A percentile compares a stretch with the other conserved stretches of the same genome.
Conservation (phyloP, 2,888 invertebrate species). For the Acanthopleura granulata region DNA sequence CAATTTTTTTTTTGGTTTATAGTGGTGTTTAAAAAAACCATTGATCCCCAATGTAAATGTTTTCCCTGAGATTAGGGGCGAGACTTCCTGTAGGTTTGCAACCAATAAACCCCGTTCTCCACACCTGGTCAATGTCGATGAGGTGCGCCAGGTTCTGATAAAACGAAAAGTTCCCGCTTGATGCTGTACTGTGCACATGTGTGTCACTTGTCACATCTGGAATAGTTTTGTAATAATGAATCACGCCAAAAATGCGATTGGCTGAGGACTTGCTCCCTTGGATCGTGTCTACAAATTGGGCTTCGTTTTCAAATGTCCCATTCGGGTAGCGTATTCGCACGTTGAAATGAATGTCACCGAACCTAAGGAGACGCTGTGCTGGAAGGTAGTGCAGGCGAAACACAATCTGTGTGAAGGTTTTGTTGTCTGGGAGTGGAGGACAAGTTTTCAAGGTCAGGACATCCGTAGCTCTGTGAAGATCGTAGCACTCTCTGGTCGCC, state of each 20-base stretch:
- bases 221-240: constrained; percentile 50
- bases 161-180: constrained; percentile 23
- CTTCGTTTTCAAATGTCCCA: constrained; percentile 15
- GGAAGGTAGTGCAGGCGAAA: constrained; percentile 40
- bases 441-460: constrained; percentile 23
- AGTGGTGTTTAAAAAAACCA: background rate
- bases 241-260: constrained; percentile 29
- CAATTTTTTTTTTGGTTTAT: too few species aligned
- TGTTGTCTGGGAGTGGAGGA: background rate
- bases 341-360: constrained; percentile 57
- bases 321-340: constrained; percentile 26
- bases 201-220: constrained; percentile 27
- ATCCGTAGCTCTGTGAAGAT: constrained; percentile 29
- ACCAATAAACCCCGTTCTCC: constrained; percentile 56
- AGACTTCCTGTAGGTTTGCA: constrained; percentile 54
- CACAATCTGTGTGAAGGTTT: background rate
- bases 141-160: constrained; percentile 33
- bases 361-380: constrained; percentile 40
- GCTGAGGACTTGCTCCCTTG: constrained; percentile 21
- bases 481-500: constrained; percentile 41
- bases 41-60: constrained; percentile 2
- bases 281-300: constrained; percentile 28
- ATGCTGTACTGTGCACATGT: constrained; percentile 10
- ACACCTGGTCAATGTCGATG: constrained; percentile 46
- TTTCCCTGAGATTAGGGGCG: constrained; percentile 42